Base-by-base conservation (phyloP, 2,888 invertebrate genomes). In the Dexiosoma caninum region DNA sequence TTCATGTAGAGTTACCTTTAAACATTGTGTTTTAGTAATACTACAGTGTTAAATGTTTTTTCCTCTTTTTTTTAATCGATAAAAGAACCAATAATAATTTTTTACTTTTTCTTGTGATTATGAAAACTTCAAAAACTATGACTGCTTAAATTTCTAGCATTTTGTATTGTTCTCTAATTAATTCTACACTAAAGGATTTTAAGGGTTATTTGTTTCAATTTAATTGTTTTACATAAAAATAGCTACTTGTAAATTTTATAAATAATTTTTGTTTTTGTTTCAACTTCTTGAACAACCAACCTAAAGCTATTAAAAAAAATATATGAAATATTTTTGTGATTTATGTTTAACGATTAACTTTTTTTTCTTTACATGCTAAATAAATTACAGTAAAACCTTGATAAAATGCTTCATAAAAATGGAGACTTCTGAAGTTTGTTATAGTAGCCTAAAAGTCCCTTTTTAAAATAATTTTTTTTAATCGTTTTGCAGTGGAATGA, bases 151-250 rank as follows among this genome's bases (percentile, higher is more conserved):
- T n/a, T 55, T 21, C 3, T 66, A 67, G 37, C n/a, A 37, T 27
- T 72, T 67, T 64, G 16, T 32, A 51, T 27, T 46, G 35, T 74
- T 72, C 12, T 67, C 27, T 71, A 71, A 40, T 27, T 37, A 12
- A 27, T 55, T 30, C 46, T 74, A 66, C 21, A 37, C 37, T 74
- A 64, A 55, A 64, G 40, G 16, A 35, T 72, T 55, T 62, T 10
- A 55, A 44, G 62, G 57, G 2, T 32, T 2, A 27, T 27, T 16
- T 55, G 8, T 30, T 35, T 64, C 37, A 57, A 16, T 44, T 64
- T 74, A 72, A 40, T 46, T 59, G 37, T 71, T 78, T 42, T 72
- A 77, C 60, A 51, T 60, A 44, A 64, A 74, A 74, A 74, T 57
- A 57, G 27, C 74, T 74, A 71, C 60, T 46, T 40, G 14, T 44